phyloP scores from a whole-genome alignment of 1,140 invertebrate genomes.

The Drosophila miranda region DNA sequence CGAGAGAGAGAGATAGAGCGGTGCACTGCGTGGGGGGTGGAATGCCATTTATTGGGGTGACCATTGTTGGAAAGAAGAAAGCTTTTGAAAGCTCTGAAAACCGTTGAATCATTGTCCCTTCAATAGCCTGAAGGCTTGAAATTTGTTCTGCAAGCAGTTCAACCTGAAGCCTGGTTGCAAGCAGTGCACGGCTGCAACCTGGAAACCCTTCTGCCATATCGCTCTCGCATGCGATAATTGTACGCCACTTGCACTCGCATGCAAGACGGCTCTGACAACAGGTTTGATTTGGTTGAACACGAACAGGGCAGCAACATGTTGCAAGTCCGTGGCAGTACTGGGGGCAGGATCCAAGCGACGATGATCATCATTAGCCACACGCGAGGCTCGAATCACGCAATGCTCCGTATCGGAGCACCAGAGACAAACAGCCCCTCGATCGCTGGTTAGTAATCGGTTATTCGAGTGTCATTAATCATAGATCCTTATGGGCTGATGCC shows the following conservation, averaged over 20 bases:
- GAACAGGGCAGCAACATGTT: conserved; percentile 62
- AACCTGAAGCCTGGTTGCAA: too few relatives aligned
- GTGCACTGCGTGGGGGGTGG: conserved; percentile 19
- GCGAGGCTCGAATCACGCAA: conserved; percentile 58
- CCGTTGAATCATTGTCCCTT: too few relatives aligned
- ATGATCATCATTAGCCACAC: conserved; percentile 52
- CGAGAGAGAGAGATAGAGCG: background rate
- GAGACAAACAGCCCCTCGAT: conserved; percentile 21
- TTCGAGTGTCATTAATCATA: conserved; percentile 74
- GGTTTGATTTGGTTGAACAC: conserved; percentile 66
- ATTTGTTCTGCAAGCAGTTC: too few relatives aligned
- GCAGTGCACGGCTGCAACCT: too few relatives aligned
- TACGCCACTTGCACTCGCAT: background rate
- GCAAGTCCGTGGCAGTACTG: conserved; percentile 52
- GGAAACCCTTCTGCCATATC: too few relatives aligned
- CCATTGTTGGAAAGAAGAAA: conserved; percentile 8
- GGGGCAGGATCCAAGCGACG: conserved; percentile 42
- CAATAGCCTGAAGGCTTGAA: too few relatives aligned
- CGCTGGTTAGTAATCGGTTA: conserved; percentile 49
- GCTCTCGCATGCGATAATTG: conserved; percentile 65
- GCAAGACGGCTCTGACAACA: conserved; percentile 47
- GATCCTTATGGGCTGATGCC: conserved; percentile 52
- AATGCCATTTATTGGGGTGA: conserved; percentile 29
- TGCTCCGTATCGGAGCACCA: conserved; percentile 14
- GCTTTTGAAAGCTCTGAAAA: conserved; percentile 6